phyloP scores from a whole-genome alignment of 2,797 vertebrate species.

The Urosaurus nigricauda region DNA sequence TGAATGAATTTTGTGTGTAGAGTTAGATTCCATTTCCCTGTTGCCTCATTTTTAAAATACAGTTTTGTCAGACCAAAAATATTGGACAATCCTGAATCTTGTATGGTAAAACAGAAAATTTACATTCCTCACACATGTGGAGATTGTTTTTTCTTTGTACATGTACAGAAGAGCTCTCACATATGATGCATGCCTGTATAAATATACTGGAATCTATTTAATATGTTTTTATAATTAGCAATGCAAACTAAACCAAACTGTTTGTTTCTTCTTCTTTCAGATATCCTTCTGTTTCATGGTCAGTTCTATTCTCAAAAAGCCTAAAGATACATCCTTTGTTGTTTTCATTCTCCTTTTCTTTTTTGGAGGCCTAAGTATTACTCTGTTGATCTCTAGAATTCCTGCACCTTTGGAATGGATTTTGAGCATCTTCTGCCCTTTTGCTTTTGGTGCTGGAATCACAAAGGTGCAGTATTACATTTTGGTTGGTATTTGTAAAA shows the following conservation, averaged over 20 bases:
- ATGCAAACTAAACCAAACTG: conserved; percentile 30
- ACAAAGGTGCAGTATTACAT: conserved; percentile 79
- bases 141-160: neutral
- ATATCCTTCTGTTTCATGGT: conserved; percentile 91
- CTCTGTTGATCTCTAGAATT: conserved; percentile 83
- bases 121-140: neutral
- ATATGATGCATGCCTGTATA: neutral
- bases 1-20: no score
- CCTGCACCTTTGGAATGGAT: conserved; percentile 82
- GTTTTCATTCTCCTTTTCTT: conserved; percentile 85
- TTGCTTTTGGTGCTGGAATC: conserved; percentile 86
- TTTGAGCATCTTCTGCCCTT: conserved; percentile 87
- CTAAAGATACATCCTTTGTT: conserved; percentile 84
- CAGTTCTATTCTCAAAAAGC: conserved; percentile 88
- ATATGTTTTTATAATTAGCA: neutral
- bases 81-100: neutral
- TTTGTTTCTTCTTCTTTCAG: conserved; percentile 69
- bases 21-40: neutral
- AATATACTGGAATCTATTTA: neutral
- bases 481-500: neutral
- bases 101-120: neutral
- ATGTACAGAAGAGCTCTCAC: neutral
- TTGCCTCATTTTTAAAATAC: neutral
- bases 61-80: neutral
- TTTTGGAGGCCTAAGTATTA: conserved; percentile 85